Evolutionary conservation across 1,140 invertebrate species (phyloP).

Genomic region (Drosophila guanche): DNA sequence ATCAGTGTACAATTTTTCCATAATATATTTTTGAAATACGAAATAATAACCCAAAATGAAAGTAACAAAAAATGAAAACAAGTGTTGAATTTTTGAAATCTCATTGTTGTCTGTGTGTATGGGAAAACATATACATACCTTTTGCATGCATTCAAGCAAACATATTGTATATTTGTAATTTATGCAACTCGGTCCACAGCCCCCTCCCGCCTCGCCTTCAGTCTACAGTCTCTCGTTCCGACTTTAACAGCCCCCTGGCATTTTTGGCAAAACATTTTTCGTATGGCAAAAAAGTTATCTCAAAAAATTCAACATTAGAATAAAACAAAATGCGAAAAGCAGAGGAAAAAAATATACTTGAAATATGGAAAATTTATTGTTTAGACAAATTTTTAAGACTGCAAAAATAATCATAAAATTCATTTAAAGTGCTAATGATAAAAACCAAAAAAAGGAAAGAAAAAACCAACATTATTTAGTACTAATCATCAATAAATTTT

Average conservation of each 20-base stretch:
- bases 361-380: conserved; percentile 77
- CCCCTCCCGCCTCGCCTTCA: conserved; percentile 4
- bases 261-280: conserved; percentile 62
- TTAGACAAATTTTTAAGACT: conserved; percentile 83
- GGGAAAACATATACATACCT: conserved; percentile 22
- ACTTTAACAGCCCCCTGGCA: conserved; percentile 36
- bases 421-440: conserved; percentile 75
- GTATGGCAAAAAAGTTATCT: conserved; percentile 45
- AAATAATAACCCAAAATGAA: conserved; percentile 45
- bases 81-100: conserved; percentile 75
- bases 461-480: conserved; percentile 69
- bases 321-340: conserved; percentile 24
- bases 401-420: conserved; percentile 75
- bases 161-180: conserved; percentile 46
- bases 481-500: conserved; percentile 77
- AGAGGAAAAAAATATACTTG: conserved; percentile 41
- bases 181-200: conserved; percentile 37
- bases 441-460: conserved; percentile 37
- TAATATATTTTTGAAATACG: conserved; percentile 73
- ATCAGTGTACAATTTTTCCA: conserved; percentile 82
- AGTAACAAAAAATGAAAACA: conserved; percentile 22
- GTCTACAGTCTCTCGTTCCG: conserved; percentile 5
- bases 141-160: conserved; percentile 45
- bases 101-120: conserved; percentile 69
- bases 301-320: conserved; percentile 64